Evolutionary conservation across 2,113 vertebrate genomes (phyloP).

Genomic region (Tonatia bakeri): DNA sequence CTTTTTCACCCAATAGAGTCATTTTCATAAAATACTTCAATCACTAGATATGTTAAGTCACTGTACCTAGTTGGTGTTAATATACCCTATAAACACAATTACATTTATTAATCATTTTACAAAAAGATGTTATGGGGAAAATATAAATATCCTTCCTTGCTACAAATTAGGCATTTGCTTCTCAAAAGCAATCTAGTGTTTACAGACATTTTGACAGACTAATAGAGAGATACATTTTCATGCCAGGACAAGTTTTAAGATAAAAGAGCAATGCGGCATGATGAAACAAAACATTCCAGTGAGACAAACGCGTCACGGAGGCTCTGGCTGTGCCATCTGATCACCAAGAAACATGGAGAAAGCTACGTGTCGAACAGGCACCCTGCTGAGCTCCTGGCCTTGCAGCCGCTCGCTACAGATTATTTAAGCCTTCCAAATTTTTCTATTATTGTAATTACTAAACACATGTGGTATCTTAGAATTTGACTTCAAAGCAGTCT

Average conservation of each 20-base stretch:
- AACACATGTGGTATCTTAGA: background rate
- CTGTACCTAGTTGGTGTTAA: background rate
- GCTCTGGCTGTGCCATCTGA: constrained; percentile 61
- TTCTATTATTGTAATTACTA: constrained; percentile 21
- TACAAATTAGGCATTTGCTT: constrained; percentile 60
- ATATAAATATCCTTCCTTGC: background rate
- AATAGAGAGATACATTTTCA: constrained; percentile 64
- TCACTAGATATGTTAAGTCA: constrained; percentile 46
- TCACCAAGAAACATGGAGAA: constrained; percentile 38
- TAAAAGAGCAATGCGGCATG: constrained; percentile 36
- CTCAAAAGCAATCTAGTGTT: constrained; percentile 70
- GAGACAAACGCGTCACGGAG: constrained; percentile 54
- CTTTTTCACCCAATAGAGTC: constrained; percentile 45
- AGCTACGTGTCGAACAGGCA: constrained; percentile 30
- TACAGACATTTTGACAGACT: constrained; percentile 72
- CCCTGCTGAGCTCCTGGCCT: constrained; percentile 37
- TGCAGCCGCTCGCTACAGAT: constrained; percentile 51
- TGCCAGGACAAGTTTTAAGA: constrained; percentile 65
- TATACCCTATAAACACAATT: constrained; percentile 35
- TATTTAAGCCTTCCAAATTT: constrained; percentile 49
- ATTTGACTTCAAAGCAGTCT: constrained; percentile 44
- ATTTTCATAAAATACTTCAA: constrained; percentile 67
- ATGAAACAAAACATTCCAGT: constrained; percentile 65
- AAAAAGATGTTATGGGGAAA: constrained; percentile 51
- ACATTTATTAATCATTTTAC: constrained; percentile 55